Evolutionary conservation across 1,140 invertebrate species (phyloP).

Genomic region (Drosophila mojavensis): DNA sequence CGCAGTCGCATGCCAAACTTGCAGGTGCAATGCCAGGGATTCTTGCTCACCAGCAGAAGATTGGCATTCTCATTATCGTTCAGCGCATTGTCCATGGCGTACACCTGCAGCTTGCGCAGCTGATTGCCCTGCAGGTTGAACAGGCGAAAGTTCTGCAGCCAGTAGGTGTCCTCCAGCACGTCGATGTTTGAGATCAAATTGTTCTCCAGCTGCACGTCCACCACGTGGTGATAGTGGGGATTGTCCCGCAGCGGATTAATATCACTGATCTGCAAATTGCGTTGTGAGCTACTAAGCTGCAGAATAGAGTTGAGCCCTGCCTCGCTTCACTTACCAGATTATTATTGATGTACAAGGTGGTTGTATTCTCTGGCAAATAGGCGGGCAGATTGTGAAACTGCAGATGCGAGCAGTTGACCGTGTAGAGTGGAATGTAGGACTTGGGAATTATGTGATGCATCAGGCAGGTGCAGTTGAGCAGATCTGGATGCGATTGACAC

Average conservation of each 20-base stretch:
- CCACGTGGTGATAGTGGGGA: conserved; percentile 87
- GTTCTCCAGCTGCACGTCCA: conserved; percentile 91
- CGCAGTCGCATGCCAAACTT: conserved; percentile 90
- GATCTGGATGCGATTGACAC: conserved; percentile 65
- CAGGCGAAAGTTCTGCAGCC: conserved; percentile 90
- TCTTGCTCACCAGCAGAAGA: conserved; percentile 88
- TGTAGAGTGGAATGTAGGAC: conserved; percentile 85
- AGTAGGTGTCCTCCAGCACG: conserved; percentile 90
- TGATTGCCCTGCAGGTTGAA: conserved; percentile 90
- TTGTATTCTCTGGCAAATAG: conserved; percentile 77
- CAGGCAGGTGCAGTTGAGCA: conserved; percentile 70
- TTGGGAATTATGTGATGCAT: conserved; percentile 74
- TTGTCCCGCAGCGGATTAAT: conserved; percentile 88
- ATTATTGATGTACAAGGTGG: conserved; percentile 67
- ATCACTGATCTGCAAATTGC: conserved; percentile 85
- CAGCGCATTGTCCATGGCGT: conserved; percentile 91
- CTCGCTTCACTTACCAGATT: conserved; percentile 60
- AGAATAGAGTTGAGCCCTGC: neutral
- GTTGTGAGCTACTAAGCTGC: no score
- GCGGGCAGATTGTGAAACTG: conserved; percentile 60
- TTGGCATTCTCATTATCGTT: conserved; percentile 89
- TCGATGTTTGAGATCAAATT: conserved; percentile 89
- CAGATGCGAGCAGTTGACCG: conserved; percentile 76
- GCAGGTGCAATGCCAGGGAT: conserved; percentile 93
- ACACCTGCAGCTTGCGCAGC: conserved; percentile 90